Conservation (phyloP, 2,888 invertebrate genomes). For the Geophilus truncorum region DNA sequence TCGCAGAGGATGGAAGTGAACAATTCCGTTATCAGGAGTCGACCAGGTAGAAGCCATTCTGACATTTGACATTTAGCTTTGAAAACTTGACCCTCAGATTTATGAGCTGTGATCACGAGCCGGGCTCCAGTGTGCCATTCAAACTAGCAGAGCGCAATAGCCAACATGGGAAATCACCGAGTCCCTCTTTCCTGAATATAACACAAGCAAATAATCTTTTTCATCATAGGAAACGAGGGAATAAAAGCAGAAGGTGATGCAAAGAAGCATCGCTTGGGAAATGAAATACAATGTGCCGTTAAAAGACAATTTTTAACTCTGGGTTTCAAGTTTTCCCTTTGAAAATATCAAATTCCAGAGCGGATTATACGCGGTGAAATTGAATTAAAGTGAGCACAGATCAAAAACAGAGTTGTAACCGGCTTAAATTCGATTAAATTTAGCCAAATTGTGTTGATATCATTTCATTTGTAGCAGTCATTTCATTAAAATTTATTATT, state of each 20-base stretch:
- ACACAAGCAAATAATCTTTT: not conserved
- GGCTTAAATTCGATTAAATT: not conserved
- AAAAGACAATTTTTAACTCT: not conserved
- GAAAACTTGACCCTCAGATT: slow-evolving; percentile 20
- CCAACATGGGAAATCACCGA: slow-evolving; percentile 2
- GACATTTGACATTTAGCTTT: slow-evolving; percentile 9
- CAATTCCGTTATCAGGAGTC: slow-evolving; percentile 10
- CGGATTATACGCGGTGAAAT: not conserved
- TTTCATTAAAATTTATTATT: not conserved
- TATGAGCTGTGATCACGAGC: not conserved
- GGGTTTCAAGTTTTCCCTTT: not conserved
- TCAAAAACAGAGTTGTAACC: not conserved
- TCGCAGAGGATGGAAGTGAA: not conserved
- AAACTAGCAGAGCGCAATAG: not conserved
- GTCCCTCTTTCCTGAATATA: slow-evolving; percentile 1
- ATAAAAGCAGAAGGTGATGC: not conserved
- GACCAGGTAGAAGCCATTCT: slow-evolving; percentile 10
- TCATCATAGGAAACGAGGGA: not conserved
- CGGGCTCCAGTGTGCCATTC: not conserved
- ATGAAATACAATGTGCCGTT: not conserved
- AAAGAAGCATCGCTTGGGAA: not conserved
- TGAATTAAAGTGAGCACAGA: not conserved
- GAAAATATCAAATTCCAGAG: not conserved
- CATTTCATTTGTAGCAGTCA: not conserved
- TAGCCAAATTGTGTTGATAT: not conserved